Evolutionary conservation across 2,888 invertebrate genomes (phyloP).

Genomic region (Brenthis ino): DNA sequence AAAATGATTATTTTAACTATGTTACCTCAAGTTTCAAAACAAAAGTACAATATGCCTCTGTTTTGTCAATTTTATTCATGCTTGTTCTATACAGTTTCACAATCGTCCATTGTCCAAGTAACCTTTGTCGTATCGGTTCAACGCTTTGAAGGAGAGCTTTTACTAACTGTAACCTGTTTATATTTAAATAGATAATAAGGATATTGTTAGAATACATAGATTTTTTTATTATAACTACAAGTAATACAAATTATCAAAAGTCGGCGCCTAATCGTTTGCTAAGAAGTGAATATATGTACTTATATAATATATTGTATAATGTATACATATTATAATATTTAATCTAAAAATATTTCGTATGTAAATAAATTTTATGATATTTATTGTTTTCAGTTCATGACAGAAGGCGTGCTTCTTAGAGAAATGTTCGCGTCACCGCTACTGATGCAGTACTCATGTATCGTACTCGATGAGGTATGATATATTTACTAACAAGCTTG

Average conservation of each 20-base stretch:
- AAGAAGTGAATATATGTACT: too few species aligned
- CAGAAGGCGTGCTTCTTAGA: slow-evolving; percentile 96
- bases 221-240: too few species aligned
- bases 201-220: too few species aligned
- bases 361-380: neutral
- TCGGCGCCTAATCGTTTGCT: too few species aligned
- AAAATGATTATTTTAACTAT: too few species aligned
- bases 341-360: too few species aligned
- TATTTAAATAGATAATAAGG: too few species aligned
- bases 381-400: slow-evolving; percentile 89
- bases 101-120: slow-evolving; percentile 9
- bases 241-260: too few species aligned
- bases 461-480: slow-evolving; percentile 93
- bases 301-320: too few species aligned
- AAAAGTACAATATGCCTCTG: neutral
- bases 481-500: neutral
- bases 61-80: neutral
- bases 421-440: slow-evolving; percentile 98
- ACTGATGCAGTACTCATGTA: slow-evolving; percentile 91
- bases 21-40: neutral
- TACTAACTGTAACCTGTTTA: too few species aligned
- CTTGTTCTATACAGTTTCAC: neutral
- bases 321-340: too few species aligned
- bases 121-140: slow-evolving; percentile 6
- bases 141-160: neutral